Percentiles rank a stretch among this genome's conserved stretches.
Conservation (phyloP, 2,113 vertebrate species). For the Melozone crissalis region DNA sequence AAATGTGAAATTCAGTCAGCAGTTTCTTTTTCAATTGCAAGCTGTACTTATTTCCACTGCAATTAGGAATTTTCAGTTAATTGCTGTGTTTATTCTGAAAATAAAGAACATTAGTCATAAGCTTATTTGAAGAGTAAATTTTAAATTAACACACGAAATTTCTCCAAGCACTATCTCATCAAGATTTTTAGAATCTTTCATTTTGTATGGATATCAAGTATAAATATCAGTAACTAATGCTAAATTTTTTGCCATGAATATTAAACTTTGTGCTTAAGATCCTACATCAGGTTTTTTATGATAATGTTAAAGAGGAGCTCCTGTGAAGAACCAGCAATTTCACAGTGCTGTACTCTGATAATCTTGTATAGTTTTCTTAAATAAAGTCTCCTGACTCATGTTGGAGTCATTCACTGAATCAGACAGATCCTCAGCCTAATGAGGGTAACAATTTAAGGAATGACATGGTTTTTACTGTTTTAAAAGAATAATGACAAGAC, state of each 20-base stretch:
- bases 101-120: neutral
- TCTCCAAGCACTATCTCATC: neutral
- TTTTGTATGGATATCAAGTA: neutral
- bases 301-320: neutral
- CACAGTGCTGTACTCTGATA: neutral
- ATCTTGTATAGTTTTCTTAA: neutral
- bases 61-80: neutral
- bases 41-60: neutral
- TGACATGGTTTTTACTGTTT: neutral
- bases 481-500: neutral
- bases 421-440: neutral
- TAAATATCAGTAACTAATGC: neutral
- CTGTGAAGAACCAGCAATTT: neutral
- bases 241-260: neutral
- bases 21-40: neutral
- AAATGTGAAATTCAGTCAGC: neutral
- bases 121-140: neutral
- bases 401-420: neutral
- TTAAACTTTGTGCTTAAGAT: neutral
- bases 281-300: neutral
- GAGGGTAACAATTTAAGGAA: neutral
- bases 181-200: neutral
- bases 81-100: neutral
- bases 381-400: neutral
- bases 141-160: neutral